These are phyloP conservation scores for Muntiacus muntjak DNA, from an alignment of 2,113 vertebrate species.

Conservation along the genomic window DNA sequence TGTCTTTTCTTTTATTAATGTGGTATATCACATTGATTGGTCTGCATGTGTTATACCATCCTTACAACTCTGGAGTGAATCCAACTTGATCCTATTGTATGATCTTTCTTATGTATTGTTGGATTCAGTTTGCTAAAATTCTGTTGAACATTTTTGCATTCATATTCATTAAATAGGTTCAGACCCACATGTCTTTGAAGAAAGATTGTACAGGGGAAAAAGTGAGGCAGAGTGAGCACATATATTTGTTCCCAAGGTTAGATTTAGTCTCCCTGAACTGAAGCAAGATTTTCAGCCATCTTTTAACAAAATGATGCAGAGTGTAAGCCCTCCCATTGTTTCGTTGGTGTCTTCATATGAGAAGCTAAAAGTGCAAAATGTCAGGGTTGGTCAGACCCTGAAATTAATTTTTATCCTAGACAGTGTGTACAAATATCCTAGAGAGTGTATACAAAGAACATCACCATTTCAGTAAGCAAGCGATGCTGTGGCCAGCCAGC, in stretches of 20 bases:
- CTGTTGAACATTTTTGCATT: background rate
- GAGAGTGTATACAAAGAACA: background rate
- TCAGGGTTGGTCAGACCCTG: background rate
- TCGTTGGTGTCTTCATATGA: background rate
- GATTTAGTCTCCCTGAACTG: background rate
- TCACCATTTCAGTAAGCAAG: background rate
- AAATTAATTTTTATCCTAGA: background rate
- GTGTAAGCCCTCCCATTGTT: background rate
- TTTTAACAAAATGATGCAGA: background rate
- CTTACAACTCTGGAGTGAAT: background rate
- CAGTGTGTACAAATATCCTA: background rate
- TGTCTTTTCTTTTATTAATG: background rate
- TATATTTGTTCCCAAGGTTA: background rate
- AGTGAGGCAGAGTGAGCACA: background rate
- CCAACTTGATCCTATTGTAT: background rate
- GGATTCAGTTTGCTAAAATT: background rate
- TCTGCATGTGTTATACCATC: background rate
- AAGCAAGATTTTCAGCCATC: background rate
- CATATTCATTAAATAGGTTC: background rate
- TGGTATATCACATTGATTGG: background rate
- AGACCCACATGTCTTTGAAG: background rate
- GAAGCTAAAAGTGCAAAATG: background rate
- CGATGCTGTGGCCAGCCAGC: background rate
- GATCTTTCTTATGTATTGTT: background rate
- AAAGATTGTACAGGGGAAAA: background rate